A percentile compares a stretch with the other conserved stretches of the same genome.
These are phyloP conservation scores for Xenopus petersii DNA, from an alignment of 2,797 vertebrate species.

Conservation along the genomic window DNA sequence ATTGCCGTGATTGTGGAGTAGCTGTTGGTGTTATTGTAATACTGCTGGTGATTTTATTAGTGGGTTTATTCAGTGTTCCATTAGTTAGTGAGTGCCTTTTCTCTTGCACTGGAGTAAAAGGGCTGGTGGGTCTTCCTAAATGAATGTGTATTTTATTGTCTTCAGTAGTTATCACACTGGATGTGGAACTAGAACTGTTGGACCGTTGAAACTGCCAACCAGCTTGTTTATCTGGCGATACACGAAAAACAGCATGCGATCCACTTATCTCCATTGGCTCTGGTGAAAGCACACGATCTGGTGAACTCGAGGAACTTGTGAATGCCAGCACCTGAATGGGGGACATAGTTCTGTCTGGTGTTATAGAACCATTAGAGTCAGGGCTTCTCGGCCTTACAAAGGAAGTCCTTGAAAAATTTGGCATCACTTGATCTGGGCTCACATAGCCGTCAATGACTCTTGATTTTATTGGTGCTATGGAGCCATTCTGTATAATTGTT, in stretches of 20 bases:
- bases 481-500: constrained; percentile 89
- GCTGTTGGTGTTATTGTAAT: constrained; percentile 94
- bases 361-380: constrained; percentile 83
- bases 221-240: constrained; percentile 86
- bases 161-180: constrained; percentile 92
- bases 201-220: constrained; percentile 91
- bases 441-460: constrained; percentile 74
- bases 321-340: constrained; percentile 85
- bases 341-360: constrained; percentile 87
- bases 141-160: constrained; percentile 99
- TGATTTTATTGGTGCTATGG: constrained; percentile 76
- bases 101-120: constrained; percentile 73
- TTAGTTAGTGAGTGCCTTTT: constrained; percentile 81
- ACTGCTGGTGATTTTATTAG: constrained; percentile 95
- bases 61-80: constrained; percentile 74
- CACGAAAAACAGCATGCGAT: constrained; percentile 81
- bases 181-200: constrained; percentile 80
- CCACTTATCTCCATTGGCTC: constrained; percentile 80
- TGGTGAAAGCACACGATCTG: constrained; percentile 73
- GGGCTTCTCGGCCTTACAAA: constrained; percentile 83
- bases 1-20: constrained; percentile 84
- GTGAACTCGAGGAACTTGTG: constrained; percentile 70
- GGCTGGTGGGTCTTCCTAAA: constrained; percentile 80
- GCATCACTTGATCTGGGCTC: constrained; percentile 75
- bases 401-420: constrained; percentile 79